A percentile compares a stretch with the other conserved stretches of the same genome.
Conservation (phyloP, 2,113 vertebrate species). For the Todiramphus chloris region DNA sequence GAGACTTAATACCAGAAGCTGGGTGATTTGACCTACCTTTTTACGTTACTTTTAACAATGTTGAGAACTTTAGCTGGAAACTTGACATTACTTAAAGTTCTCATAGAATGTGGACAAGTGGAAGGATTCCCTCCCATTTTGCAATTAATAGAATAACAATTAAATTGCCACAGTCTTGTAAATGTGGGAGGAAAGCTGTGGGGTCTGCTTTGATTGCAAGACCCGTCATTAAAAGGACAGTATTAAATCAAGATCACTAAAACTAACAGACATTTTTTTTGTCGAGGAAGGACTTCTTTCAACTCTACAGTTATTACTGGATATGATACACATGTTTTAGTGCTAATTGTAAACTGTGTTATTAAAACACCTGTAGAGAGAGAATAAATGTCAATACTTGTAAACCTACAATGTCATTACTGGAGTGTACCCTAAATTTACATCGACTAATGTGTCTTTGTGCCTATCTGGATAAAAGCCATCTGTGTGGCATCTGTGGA, state of each 20-base stretch:
- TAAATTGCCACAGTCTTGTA: neutral
- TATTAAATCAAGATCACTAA: neutral
- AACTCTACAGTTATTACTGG: neutral
- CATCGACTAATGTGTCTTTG: neutral
- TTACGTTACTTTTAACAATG: neutral
- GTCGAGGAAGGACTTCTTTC: neutral
- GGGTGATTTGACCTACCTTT: neutral
- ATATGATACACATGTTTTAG: neutral
- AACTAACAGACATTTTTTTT: neutral
- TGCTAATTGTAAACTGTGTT: neutral
- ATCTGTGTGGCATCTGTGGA: slow-evolving; percentile 37
- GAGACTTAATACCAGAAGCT: neutral
- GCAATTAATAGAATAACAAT: neutral
- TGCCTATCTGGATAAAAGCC: neutral
- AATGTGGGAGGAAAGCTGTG: neutral
- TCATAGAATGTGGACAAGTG: neutral
- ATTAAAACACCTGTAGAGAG: neutral
- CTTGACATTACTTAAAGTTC: neutral
- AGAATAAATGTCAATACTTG: neutral
- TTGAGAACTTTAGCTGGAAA: neutral
- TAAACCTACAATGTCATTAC: neutral
- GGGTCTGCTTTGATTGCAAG: neutral
- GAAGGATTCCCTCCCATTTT: neutral
- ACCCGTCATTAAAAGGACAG: neutral
- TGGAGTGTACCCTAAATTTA: neutral